Evolutionary conservation across 92 coral and sea anemone species (phyloP).

Genomic region (Phenganax marumi): DNA sequence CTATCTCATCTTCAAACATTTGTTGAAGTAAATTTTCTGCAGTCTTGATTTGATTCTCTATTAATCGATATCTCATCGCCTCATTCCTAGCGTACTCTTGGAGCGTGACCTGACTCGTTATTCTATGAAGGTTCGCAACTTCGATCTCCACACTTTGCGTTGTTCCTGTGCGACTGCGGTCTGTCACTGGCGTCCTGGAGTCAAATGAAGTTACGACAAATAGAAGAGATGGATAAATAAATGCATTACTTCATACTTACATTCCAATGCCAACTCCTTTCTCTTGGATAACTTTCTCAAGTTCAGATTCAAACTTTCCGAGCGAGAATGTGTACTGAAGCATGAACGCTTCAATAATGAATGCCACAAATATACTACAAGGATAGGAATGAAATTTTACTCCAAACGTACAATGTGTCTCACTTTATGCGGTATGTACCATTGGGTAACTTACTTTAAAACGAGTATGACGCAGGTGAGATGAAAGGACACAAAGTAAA

Average conservation of each 20-base stretch:
- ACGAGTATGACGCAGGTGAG: conserved; percentile 90
- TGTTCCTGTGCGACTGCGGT: conserved; percentile 66
- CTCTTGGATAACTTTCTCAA: conserved; percentile 81
- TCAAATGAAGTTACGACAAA: background rate
- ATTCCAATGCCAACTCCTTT: conserved; percentile 89
- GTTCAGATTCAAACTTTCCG: conserved; percentile 79
- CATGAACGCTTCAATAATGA: conserved; percentile 94
- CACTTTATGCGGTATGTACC: background rate
- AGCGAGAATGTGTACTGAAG: conserved; percentile 86
- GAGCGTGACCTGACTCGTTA: conserved; percentile 30
- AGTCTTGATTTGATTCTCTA: conserved; percentile 85
- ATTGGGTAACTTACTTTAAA: conserved; percentile 71
- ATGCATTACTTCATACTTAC: conserved; percentile 54
- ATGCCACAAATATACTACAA: conserved; percentile 89
- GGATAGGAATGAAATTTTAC: background rate
- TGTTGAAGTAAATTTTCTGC: conserved; percentile 86
- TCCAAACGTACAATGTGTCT: background rate
- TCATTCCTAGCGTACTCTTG: conserved; percentile 69
- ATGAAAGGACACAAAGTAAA: conserved; percentile 89
- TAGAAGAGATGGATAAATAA: background rate
- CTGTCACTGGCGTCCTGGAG: conserved; percentile 76
- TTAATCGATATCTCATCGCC: conserved; percentile 77
- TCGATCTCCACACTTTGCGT: conserved; percentile 53
- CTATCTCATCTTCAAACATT: conserved; percentile 92
- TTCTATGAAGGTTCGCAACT: conserved; percentile 2